These are phyloP conservation scores for Melipona quadrifasciata DNA, from an alignment of 1,140 invertebrate species.

Conservation along the genomic window DNA sequence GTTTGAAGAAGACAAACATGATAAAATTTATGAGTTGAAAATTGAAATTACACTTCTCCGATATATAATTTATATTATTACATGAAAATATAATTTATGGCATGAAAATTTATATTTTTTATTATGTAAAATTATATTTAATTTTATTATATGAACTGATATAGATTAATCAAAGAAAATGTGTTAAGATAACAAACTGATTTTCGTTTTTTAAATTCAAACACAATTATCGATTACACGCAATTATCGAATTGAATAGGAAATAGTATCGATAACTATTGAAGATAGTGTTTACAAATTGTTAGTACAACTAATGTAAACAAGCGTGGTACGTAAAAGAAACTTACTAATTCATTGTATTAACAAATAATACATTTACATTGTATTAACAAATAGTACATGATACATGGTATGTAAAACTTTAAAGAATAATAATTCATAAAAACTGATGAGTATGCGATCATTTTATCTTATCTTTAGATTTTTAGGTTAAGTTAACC, in stretches of 20 bases:
- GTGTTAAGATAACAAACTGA: neutral
- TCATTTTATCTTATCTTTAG: neutral
- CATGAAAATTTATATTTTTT: no score
- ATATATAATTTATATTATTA: neutral
- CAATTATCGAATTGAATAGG: neutral
- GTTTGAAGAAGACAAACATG: no score
- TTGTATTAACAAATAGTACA: neutral
- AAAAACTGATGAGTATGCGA: no score
- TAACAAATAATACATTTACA: neutral
- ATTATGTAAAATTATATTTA: no score
- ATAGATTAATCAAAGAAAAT: neutral
- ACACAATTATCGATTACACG: neutral
- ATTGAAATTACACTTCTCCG: no score
- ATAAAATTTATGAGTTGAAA: no score
- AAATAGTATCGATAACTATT: neutral
- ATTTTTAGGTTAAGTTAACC: constrained; percentile 31
- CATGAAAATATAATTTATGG: neutral
- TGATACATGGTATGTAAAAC: neutral
- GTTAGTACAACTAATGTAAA: neutral
- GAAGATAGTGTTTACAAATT: neutral
- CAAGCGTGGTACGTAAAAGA: neutral
- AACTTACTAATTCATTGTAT: neutral
- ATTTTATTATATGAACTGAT: neutral
- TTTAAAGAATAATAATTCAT: neutral
- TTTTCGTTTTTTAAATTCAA: neutral